A percentile compares a stretch with the other conserved stretches of the same genome.
Evolutionary conservation across 2,888 invertebrate species (phyloP).

Genomic region (Cosmia pyralina): DNA sequence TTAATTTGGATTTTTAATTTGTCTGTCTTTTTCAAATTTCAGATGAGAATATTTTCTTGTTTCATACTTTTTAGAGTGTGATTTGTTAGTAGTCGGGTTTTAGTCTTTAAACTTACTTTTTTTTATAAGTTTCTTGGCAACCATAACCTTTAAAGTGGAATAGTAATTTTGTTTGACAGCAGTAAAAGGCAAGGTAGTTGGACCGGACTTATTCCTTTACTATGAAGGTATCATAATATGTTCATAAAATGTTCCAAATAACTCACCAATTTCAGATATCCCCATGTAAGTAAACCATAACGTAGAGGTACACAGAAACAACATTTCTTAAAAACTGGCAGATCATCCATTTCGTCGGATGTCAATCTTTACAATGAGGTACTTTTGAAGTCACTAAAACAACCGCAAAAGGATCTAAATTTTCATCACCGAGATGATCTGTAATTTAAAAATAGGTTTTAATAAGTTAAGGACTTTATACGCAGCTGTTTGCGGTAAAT

Average conservation of each 20-base stretch:
- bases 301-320: slow-evolving; percentile 67
- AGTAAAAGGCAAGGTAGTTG: neutral
- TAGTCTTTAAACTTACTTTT: too few relatives aligned
- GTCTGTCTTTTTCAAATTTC: too few relatives aligned
- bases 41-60: too few relatives aligned
- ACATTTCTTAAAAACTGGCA: slow-evolving; percentile 62
- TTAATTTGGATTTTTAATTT: too few relatives aligned
- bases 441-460: neutral
- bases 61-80: too few relatives aligned
- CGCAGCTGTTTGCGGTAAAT: slow-evolving; percentile 24
- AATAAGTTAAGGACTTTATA: neutral
- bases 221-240: neutral
- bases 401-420: too few relatives aligned
- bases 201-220: neutral
- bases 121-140: neutral
- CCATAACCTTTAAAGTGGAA: neutral
- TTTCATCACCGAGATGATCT: neutral
- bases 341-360: slow-evolving; percentile 24
- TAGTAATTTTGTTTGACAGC: neutral
- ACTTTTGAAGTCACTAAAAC: slow-evolving; percentile 9
- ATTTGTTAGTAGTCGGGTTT: too few relatives aligned
- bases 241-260: neutral
- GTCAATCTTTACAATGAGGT: neutral
- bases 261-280: slow-evolving; percentile 64
- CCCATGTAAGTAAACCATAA: slow-evolving; percentile 63